These are phyloP conservation scores for Platichthys flesus DNA, from an alignment of 2,113 vertebrate species.

Conservation along the genomic window DNA sequence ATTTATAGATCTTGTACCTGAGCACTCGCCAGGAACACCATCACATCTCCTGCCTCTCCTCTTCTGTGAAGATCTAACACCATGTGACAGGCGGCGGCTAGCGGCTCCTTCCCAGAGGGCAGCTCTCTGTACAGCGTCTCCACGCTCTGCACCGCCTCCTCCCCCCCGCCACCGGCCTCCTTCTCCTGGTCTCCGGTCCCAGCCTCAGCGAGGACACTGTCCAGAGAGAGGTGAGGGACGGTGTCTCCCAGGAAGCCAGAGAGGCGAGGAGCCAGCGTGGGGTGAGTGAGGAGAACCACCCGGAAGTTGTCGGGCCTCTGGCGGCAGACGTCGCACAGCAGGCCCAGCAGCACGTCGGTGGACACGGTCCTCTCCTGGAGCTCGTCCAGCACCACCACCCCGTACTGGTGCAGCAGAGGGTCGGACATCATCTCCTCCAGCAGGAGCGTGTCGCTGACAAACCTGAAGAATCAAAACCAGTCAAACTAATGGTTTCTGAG, in stretches of 20 bases:
- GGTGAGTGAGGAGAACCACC: slow-evolving; percentile 86
- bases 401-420: slow-evolving; percentile 87
- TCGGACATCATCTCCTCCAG: slow-evolving; percentile 94
- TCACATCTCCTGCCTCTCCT: slow-evolving; percentile 85
- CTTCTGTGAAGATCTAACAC: slow-evolving; percentile 88
- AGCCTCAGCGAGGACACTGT: slow-evolving; percentile 12
- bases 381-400: slow-evolving; percentile 92
- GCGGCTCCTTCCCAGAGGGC: slow-evolving; percentile 71
- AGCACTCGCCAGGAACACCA: slow-evolving; percentile 88
- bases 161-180: neutral
- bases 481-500: too few relatives aligned
- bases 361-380: slow-evolving; percentile 91
- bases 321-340: slow-evolving; percentile 88
- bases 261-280: slow-evolving; percentile 81
- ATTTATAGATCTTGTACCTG: slow-evolving; percentile 74
- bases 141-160: slow-evolving; percentile 17
- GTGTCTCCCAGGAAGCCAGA: slow-evolving; percentile 76
- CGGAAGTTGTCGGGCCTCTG: slow-evolving; percentile 87
- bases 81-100: slow-evolving; percentile 85
- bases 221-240: slow-evolving; percentile 77
- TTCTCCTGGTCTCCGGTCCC: neutral
- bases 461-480: slow-evolving; percentile 77
- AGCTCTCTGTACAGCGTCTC: slow-evolving; percentile 82
- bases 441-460: slow-evolving; percentile 91
- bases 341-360: slow-evolving; percentile 90